These are phyloP conservation scores for Xiphydria camelus DNA, from an alignment of 2,888 invertebrate species.

Conservation along the genomic window DNA sequence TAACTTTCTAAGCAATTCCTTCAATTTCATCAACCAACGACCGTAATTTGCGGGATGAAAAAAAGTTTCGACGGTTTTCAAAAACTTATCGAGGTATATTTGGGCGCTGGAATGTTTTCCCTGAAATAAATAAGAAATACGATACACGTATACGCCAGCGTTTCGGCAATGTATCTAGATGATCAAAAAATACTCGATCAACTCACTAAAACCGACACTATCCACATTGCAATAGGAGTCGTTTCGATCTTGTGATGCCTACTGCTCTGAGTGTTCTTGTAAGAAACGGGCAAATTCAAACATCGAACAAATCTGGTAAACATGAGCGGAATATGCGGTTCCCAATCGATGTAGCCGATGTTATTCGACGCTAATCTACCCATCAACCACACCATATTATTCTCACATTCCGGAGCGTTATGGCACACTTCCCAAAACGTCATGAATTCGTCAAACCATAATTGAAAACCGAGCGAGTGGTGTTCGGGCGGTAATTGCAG, in stretches of 20 bases:
- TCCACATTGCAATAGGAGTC: constrained; percentile 59
- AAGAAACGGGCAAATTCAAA: constrained; percentile 78
- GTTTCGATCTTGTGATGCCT: constrained; percentile 63
- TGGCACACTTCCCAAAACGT: constrained; percentile 77
- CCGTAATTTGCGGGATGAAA: constrained; percentile 89
- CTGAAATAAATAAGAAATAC: constrained; percentile 48
- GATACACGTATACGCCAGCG: constrained; percentile 12
- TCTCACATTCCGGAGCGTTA: constrained; percentile 72
- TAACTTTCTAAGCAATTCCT: constrained; percentile 71
- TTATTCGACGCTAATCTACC: constrained; percentile 73
- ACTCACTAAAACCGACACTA: constrained; percentile 62
- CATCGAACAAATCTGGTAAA: constrained; percentile 73
- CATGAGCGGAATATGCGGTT: constrained; percentile 77
- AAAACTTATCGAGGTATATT: constrained; percentile 75
- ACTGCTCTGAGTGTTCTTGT: constrained; percentile 67
- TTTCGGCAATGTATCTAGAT: constrained; percentile 15
- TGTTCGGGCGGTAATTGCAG: constrained; percentile 67
- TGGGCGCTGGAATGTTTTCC: constrained; percentile 71
- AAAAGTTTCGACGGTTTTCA: constrained; percentile 83
- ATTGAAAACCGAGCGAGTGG: constrained; percentile 68
- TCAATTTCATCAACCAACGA: constrained; percentile 72
- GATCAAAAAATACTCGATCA: constrained; percentile 10
- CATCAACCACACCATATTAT: constrained; percentile 73
- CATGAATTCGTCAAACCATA: constrained; percentile 83
- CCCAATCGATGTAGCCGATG: constrained; percentile 87